Conservation (phyloP, 2,797 vertebrate species). For the Sebastes oblongus region DNA sequence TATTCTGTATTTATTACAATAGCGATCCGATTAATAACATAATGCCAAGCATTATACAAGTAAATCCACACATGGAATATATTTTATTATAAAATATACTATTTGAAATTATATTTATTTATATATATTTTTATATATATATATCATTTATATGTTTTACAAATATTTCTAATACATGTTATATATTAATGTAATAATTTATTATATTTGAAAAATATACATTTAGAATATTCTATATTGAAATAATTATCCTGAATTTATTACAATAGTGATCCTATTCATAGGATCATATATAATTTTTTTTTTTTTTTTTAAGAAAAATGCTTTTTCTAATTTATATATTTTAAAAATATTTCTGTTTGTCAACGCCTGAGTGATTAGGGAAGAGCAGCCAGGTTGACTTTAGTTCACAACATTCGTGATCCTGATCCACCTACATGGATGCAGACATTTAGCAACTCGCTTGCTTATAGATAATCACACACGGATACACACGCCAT, state of each 20-base stretch:
- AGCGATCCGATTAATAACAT: background rate
- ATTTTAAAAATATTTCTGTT: background rate
- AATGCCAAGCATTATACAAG: no score
- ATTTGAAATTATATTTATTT: no score
- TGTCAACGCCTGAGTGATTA: background rate
- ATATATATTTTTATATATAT: no score
- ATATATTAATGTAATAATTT: background rate
- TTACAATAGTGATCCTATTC: background rate
- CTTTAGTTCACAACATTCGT: conserved; percentile 10
- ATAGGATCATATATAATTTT: background rate
- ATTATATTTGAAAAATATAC: background rate
- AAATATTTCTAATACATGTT: background rate
- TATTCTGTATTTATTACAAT: background rate
- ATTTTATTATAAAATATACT: no score
- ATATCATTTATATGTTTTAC: no score
- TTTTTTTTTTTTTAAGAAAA: background rate
- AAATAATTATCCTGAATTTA: background rate
- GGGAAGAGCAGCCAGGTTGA: background rate
- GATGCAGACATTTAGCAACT: conserved; percentile 20
- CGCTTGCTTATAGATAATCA: conserved; percentile 20
- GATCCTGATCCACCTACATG: conserved; percentile 3
- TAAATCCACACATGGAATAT: no score
- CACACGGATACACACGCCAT: background rate
- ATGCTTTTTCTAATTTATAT: background rate
- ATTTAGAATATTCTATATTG: background rate